Evolutionary conservation across 2,888 invertebrate species (phyloP).

Genomic region (Lepidonotus clava): DNA sequence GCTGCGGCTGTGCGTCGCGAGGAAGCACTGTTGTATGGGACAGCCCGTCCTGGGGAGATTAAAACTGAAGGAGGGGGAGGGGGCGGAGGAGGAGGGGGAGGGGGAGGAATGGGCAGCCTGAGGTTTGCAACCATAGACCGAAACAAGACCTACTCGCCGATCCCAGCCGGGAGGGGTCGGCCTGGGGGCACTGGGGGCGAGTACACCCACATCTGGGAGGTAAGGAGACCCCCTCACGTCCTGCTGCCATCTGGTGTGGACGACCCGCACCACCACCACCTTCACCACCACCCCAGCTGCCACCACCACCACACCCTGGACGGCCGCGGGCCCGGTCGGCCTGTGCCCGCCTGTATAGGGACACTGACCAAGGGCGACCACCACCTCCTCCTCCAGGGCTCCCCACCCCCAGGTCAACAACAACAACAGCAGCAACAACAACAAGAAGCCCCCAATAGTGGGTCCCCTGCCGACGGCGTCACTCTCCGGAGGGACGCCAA

Average conservation of each 20-base stretch:
- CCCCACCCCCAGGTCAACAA: background rate
- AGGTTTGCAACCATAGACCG: constrained; percentile 51
- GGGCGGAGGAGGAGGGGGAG: background rate
- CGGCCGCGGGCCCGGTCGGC: background rate
- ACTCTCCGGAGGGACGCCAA: constrained; percentile 41
- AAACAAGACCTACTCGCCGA: constrained; percentile 49
- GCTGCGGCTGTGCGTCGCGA: constrained; percentile 28
- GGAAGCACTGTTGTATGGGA: constrained; percentile 50
- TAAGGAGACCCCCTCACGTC: constrained; percentile 13
- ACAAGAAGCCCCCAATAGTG: background rate
- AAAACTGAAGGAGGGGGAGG: constrained; percentile 10
- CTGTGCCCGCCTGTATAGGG: background rate
- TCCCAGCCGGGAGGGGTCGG: constrained; percentile 26
- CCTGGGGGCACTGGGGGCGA: constrained; percentile 40
- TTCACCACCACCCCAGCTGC: background rate
- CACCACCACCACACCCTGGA: background rate
- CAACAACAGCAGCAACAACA: no score
- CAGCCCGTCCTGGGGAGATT: constrained; percentile 42
- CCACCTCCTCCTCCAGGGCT: no score
- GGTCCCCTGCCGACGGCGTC: background rate
- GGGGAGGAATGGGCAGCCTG: background rate
- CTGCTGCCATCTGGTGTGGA: constrained; percentile 37
- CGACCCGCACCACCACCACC: constrained; percentile 30
- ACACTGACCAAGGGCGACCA: constrained; percentile 3
- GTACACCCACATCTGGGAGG: constrained; percentile 57